Percentiles rank a stretch among this genome's conserved stretches.
Evolutionary conservation across 1,140 invertebrate genomes (phyloP).

Genomic region (Heterodera carotae): DNA sequence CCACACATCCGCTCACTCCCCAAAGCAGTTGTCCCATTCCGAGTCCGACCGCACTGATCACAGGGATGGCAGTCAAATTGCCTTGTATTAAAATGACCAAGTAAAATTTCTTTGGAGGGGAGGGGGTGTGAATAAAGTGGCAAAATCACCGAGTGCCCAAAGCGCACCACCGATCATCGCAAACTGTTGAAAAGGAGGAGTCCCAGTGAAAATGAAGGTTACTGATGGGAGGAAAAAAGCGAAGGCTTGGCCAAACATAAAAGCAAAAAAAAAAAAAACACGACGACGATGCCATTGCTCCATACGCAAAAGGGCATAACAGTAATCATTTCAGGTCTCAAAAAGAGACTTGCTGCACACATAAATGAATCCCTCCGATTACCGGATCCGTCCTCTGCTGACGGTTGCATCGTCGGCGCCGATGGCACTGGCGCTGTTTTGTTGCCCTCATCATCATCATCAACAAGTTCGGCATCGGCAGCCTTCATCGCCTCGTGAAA

Average conservation of each 20-base stretch:
- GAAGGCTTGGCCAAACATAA: too few species aligned
- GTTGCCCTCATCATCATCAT: too few species aligned
- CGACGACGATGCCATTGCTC: too few species aligned
- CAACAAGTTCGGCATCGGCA: too few species aligned
- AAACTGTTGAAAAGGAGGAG: slow-evolving; percentile 52
- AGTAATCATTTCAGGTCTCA: too few species aligned
- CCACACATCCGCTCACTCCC: slow-evolving; percentile 40
- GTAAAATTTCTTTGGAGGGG: slow-evolving; percentile 8
- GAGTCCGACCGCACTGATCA: slow-evolving; percentile 57
- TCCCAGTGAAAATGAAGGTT: slow-evolving; percentile 23
- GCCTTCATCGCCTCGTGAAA: slow-evolving; percentile 4
- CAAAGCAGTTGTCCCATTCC: slow-evolving; percentile 61
- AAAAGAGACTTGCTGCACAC: too few species aligned
- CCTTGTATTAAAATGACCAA: slow-evolving; percentile 15
- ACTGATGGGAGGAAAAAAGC: slow-evolving; percentile 25
- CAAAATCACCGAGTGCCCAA: slow-evolving; percentile 45
- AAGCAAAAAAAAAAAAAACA: neutral
- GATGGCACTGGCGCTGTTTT: too few species aligned
- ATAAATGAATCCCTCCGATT: too few species aligned
- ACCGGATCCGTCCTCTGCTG: too few species aligned
- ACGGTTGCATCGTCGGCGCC: too few species aligned
- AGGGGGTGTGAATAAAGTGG: neutral
- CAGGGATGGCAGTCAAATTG: slow-evolving; percentile 54
- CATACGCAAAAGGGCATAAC: too few species aligned
- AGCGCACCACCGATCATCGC: slow-evolving; percentile 51